phyloP scores from a whole-genome alignment of 2,888 invertebrate species.

The Encarsia formosa region DNA sequence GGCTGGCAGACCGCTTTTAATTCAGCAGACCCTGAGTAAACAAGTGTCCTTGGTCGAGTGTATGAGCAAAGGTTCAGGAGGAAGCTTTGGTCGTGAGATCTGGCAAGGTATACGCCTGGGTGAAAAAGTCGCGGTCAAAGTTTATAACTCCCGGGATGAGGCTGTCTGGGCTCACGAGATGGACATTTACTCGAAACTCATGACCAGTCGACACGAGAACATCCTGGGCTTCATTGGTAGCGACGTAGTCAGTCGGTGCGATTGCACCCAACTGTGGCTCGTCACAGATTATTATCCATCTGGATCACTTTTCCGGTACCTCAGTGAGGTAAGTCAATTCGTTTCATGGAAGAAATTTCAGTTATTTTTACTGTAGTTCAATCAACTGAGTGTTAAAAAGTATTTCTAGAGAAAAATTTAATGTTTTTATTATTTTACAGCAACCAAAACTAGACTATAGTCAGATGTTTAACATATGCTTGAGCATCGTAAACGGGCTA shows the following conservation, averaged over 20 bases:
- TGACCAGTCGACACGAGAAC: conserved; percentile 73
- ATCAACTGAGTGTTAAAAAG: neutral
- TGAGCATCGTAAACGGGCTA: conserved; percentile 81
- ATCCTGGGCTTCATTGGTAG: conserved; percentile 93
- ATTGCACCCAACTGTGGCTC: conserved; percentile 80
- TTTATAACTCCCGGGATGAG: conserved; percentile 91
- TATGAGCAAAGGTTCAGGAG: conserved; percentile 61
- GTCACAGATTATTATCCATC: conserved; percentile 89
- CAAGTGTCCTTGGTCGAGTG: conserved; percentile 82
- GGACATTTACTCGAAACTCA: conserved; percentile 70
- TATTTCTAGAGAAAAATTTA: conserved; percentile 55
- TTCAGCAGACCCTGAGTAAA: conserved; percentile 87
- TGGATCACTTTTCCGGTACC: conserved; percentile 90
- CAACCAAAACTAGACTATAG: no score
- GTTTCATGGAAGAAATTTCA: neutral
- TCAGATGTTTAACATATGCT: conserved; percentile 81
- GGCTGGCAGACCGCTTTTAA: conserved; percentile 83
- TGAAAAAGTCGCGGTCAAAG: conserved; percentile 90
- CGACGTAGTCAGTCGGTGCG: conserved; percentile 79
- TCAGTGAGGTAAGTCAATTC: conserved; percentile 43
- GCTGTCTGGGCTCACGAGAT: conserved; percentile 92
- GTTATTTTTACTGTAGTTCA: neutral
- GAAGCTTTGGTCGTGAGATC: conserved; percentile 75
- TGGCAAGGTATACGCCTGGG: conserved; percentile 92
- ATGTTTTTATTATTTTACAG: no score